Conservation (phyloP, 2,888 invertebrate genomes). For the Malachius bipustulatus region DNA sequence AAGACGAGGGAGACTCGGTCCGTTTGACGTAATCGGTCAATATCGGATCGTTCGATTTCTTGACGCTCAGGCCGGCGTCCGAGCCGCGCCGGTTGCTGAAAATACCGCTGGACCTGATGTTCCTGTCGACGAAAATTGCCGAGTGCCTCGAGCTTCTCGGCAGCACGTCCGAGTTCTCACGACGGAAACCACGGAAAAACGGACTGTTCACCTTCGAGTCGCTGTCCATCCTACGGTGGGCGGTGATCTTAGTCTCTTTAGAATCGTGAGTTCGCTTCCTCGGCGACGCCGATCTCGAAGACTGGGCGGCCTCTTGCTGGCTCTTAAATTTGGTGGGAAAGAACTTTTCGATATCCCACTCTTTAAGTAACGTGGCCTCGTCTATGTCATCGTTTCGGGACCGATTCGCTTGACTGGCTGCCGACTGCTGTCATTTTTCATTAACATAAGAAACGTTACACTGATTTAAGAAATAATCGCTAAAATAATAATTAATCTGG, state of each 20-base stretch:
- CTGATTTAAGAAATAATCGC: too few relatives aligned
- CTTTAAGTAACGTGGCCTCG: constrained; percentile 68
- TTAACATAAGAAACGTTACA: constrained; percentile 7
- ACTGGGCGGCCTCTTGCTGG: constrained; percentile 15
- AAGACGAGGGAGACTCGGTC: constrained; percentile 39
- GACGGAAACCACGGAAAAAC: constrained; percentile 66
- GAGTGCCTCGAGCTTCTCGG: constrained; percentile 67
- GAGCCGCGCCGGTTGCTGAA: constrained; percentile 53
- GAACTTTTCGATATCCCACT: constrained; percentile 81
- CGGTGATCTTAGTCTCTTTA: constrained; percentile 34
- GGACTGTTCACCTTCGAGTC: constrained; percentile 58
- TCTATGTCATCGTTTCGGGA: constrained; percentile 41
- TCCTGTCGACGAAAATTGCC: constrained; percentile 47
- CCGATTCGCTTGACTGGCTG: constrained; percentile 36
- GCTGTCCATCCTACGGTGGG: constrained; percentile 61
- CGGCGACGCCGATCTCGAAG: constrained; percentile 13
- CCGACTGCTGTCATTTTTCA: constrained; percentile 35
- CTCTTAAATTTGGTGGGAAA: constrained; percentile 41
- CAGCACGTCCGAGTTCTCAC: constrained; percentile 77
- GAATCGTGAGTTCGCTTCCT: constrained; percentile 21
- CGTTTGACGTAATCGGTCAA: constrained; percentile 57
- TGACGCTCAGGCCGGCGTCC: constrained; percentile 39
- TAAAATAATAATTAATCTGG: too few relatives aligned
- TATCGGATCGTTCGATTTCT: constrained; percentile 54
- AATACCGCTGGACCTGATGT: constrained; percentile 53